Evolutionary conservation across 2,797 vertebrate species (phyloP), one percentile per base, ranked within the genome.

Genomic region (Antennarius maculatus): DNA sequence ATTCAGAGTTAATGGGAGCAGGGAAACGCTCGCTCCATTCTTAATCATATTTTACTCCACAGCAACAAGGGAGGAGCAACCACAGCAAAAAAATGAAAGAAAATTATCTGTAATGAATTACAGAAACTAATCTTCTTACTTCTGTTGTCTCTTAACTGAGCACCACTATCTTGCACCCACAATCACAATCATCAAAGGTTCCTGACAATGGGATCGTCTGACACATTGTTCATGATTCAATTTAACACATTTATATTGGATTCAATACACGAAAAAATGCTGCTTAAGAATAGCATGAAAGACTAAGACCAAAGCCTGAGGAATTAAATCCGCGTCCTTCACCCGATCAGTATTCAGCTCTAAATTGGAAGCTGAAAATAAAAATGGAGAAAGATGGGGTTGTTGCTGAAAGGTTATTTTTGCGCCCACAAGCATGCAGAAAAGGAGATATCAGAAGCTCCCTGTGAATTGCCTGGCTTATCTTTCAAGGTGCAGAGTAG

Each of bases 391-490:
- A n/a, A 39, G 42, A 47, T 3, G 4, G n/a, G 17, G 42, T 27
- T 34, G 45, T 27, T 62, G 0, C 47, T 53, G 8, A 74, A 82
- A 78, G 74, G 60, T 83, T 80, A 66, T 67, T 73, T 39, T 74
- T 13, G 46, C 72, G 56, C 11, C 60, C 54, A 74, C 54, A 66
- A 66, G 78, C 43, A 66, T 54, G 60, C 34, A 34, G 52, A 74
- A 74, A 31, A 56, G 53, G 68, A 71, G 66, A 74, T 74, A 67
- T 37, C 60, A 76, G 52, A 23, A 61, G 65, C 27, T 57, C 28
- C 29, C 13, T 42, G 51, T 62, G 66, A 75, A 80, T 79, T 74
- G 62, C 43, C 4, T 5, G 2, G 54, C 74, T 86, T 77, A 84
- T 89, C 85, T 85, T 16, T 48, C 56, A 45, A 14, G 37, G 51